Evolutionary conservation across 2,113 vertebrate species (phyloP).

Genomic region (Esox niger): DNA sequence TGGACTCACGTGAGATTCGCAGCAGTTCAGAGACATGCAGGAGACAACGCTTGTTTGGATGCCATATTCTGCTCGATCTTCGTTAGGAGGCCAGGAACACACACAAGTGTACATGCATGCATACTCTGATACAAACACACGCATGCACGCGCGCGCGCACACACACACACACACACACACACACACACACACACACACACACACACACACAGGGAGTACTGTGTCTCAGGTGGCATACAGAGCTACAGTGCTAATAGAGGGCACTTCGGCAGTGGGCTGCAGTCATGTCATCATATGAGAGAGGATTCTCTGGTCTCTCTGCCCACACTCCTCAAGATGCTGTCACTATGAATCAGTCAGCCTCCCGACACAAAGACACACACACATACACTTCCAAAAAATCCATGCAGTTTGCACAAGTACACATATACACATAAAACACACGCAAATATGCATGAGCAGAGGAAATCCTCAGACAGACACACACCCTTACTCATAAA

Average conservation of each 20-base stretch:
- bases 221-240: conserved; percentile 1
- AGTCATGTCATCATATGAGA: not conserved
- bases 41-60: not conserved
- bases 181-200: conserved; percentile 8
- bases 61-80: not conserved
- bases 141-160: not conserved
- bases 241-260: not conserved
- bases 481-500: not conserved
- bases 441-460: not conserved
- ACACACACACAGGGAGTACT: conserved; percentile 3
- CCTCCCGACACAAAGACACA: not conserved
- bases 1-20: not conserved
- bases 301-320: not conserved
- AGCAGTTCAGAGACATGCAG: not conserved
- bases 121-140: not conserved
- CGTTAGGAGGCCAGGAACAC: too few species aligned
- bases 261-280: not conserved
- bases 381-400: not conserved
- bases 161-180: conserved; percentile 13
- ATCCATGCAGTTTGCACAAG: not conserved
- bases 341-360: conserved; percentile 7
- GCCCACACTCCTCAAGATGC: conserved; percentile 9
- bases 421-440: not conserved
- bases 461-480: not conserved
- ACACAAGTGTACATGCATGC: too few species aligned